Base-by-base conservation (phyloP, 2,113 vertebrate genomes). In the Cepphus grylle region DNA sequence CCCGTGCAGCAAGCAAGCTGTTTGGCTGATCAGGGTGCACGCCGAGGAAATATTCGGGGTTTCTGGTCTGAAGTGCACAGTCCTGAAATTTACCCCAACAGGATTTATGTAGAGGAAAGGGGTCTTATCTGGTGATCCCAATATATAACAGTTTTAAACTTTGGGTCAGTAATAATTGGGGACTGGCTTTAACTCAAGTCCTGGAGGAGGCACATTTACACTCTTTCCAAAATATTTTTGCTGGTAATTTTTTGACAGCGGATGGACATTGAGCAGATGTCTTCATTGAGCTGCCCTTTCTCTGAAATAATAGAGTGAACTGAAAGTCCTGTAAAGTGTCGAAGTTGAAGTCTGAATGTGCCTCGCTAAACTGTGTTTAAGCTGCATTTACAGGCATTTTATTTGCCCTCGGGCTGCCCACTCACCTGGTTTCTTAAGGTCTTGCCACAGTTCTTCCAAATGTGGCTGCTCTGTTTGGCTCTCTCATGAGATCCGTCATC, bases 191-290 rank as follows among this genome's bases (percentile, higher is more conserved):
- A 76, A 55, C 25, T 80, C 61, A 50, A 79, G 47, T 36, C 47
- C 32, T 58, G 66, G 25, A 50, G n/a, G 55, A 94, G 66, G 13
- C n/a, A 71, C 42, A n/a, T 25, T 67, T 78, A 67, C 63, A n/a
- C 27, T 30, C 38, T 71, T 79, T 29, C 34, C 14, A 76, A 86
- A 94, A 72, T 82, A 90, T 61, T 93, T 93, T 91, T 70, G 43
- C 49, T 49, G 36, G 40, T 29, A 73, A 34, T 55, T 82, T 61
- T 91, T 84, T 84, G 32, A 84, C 16, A 19, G 53, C 49, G 61
- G 23, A 63, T 61, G 73, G 70, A 90, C 50, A 84, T 15, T 78
- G 15, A 94, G 65, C 91, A 94, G 69, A 78, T 78, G 42, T 61
- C 45, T 94, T 90, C 45, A 74, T 1, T 34, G 42, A 66, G 36